A percentile compares a stretch with the other conserved stretches of the same genome.
Evolutionary conservation across 30 jellyfish, hydroid and myxozoan species (phyloP).

Genomic region (Kudoa iwatai): DNA sequence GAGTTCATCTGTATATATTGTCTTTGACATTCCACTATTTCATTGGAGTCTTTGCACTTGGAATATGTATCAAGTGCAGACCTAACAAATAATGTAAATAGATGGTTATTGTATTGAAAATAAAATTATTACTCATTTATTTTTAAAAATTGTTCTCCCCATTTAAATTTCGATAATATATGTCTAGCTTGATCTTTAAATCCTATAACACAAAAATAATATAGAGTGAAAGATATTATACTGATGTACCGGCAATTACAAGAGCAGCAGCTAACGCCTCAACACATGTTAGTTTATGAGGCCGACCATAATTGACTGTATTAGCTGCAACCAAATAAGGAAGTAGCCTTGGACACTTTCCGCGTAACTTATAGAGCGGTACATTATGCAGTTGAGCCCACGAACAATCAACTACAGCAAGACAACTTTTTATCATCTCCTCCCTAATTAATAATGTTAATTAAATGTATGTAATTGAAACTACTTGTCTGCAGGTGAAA

Average conservation of each 20-base stretch:
- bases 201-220: no score
- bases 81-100: no score
- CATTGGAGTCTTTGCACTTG: not conserved
- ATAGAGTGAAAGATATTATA: no score
- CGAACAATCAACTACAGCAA: conserved; percentile 70
- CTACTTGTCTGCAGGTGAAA: conserved; percentile 41
- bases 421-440: conserved; percentile 18
- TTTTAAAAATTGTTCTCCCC: no score
- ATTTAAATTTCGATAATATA: no score
- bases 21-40: not conserved
- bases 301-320: conserved; percentile 67
- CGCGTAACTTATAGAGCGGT: conserved; percentile 27
- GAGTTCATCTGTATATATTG: no score
- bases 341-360: conserved; percentile 18
- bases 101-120: no score
- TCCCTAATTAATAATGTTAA: no score
- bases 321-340: conserved; percentile 77
- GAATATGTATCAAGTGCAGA: not conserved
- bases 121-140: no score
- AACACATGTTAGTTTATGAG: conserved; percentile 47
- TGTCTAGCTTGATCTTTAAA: no score
- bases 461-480: no score
- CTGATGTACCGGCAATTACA: conserved; percentile 34
- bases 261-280: conserved; percentile 93
- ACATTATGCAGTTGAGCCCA: conserved; percentile 63